Base-by-base conservation (phyloP, 2,113 vertebrate genomes). In the Pseudopodoces humilis region DNA sequence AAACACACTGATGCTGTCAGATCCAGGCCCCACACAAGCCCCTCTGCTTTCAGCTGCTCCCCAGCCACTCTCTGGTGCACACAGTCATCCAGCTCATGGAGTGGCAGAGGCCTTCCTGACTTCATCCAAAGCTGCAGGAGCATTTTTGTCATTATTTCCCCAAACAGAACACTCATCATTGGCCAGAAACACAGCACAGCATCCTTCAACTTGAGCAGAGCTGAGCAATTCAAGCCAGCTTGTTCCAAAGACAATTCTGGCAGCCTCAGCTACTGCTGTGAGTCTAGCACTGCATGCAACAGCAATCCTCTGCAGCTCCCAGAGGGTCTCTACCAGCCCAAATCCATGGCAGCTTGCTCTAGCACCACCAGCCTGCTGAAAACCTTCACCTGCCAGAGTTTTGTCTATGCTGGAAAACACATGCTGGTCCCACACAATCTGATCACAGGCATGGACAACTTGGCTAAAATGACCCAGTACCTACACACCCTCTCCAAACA, bases 371-470 rank as follows among this genome's bases (percentile, higher is more conserved):
- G 12, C n/a, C 27, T 12, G 21, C 27, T 12, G 30, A 79, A 84
- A 87, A 47, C 64, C 39, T 70, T 50, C 71, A 46, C 43, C 55
- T n/a, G 28, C 23, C 46, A 25, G 3, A 43, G 39, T 24, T 39
- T 55, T 55, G 28, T 53, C 59, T 49, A 2, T 12, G 3, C 53
- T 43, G 59, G 25, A 63, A 55, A 79, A 72, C 6, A 49, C 0
- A 0, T 1, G 0, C 23, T 10, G 39, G 67, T 20, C 47, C 19
- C 46, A 43, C 0, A 0, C 37, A 44, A 6, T 9, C 30, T 23
- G 24, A 55, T 15, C 78, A 33, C 0, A 19, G 28, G 39, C 59
- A 60, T 2, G n/a, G 23, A 46, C 23, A 53, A n/a, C 20, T 4
- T 7, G 1, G 15, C 11, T 58, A 31, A 55, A 44, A 28, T 2